Evolutionary conservation across 2,888 invertebrate species (phyloP).

Genomic region (Halictus ligatus): DNA sequence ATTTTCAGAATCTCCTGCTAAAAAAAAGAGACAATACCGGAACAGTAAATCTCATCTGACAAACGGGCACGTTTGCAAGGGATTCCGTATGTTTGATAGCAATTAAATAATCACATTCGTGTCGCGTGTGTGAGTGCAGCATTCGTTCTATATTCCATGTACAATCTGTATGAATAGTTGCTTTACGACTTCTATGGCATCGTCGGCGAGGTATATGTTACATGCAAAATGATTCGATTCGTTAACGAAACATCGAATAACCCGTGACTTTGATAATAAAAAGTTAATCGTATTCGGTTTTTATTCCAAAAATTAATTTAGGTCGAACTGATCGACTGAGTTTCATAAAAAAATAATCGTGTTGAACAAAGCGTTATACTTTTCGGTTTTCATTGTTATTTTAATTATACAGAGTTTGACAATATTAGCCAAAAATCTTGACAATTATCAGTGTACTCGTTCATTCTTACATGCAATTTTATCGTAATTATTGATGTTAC

Average conservation of each 20-base stretch:
- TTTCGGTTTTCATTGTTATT: neutral
- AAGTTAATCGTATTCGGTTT: neutral
- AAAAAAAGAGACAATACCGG: conserved; percentile 38
- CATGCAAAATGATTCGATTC: neutral
- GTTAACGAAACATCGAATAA: neutral
- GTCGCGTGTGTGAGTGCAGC: conserved; percentile 6
- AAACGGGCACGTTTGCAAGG: neutral
- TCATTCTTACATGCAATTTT: neutral
- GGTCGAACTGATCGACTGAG: neutral
- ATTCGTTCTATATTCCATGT: neutral
- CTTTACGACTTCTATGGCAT: conserved; percentile 7
- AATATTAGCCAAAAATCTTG: neutral
- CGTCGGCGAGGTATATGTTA: neutral
- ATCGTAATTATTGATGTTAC: neutral
- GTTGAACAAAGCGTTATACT: neutral
- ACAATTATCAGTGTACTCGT: neutral
- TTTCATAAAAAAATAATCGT: neutral
- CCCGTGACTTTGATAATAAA: neutral
- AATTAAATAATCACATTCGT: neutral
- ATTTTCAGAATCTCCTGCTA: conserved; percentile 24
- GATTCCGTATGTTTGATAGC: conserved; percentile 3
- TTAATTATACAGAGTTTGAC: neutral
- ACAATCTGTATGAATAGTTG: conserved; percentile 15
- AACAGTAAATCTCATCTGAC: neutral
- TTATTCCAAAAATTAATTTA: neutral